Conservation (phyloP, 2,888 invertebrate genomes). For the Formica aserva region DNA sequence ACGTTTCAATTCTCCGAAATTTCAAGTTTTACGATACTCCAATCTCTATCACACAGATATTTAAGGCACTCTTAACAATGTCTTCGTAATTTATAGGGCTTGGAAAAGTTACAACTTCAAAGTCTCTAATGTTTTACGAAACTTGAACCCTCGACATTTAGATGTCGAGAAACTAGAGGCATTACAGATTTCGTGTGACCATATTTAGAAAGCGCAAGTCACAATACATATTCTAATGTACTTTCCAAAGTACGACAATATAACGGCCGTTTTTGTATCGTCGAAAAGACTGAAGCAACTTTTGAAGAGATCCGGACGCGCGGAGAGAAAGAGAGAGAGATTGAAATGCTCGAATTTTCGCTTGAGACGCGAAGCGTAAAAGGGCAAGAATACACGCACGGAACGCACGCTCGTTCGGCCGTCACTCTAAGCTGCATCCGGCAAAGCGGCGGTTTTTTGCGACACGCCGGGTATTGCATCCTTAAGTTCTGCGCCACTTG, state of each 20-base stretch:
- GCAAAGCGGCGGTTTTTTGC: constrained; percentile 77
- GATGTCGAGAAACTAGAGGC: neutral
- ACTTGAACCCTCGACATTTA: neutral
- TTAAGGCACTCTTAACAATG: neutral
- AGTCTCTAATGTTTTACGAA: neutral
- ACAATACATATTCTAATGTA: constrained; percentile 4
- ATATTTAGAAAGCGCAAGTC: constrained; percentile 21
- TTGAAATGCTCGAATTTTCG: constrained; percentile 65
- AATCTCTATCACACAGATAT: neutral
- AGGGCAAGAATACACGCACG: constrained; percentile 44
- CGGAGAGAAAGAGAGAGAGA: neutral
- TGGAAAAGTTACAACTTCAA: neutral
- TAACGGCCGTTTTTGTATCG: neutral
- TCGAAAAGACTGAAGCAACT: neutral
- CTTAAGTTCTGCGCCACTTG: constrained; percentile 74
- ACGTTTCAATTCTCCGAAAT: neutral
- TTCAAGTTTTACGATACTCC: neutral
- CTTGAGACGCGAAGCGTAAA: constrained; percentile 46
- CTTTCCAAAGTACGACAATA: neutral
- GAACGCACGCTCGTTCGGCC: constrained; percentile 57
- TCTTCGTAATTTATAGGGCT: neutral
- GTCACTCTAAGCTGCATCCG: constrained; percentile 79
- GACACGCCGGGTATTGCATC: constrained; percentile 72
- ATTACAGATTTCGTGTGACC: neutral
- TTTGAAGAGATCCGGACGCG: constrained; percentile 21